Conservation (phyloP, 2,797 vertebrate species). For the Micropoecilia bifurca region DNA sequence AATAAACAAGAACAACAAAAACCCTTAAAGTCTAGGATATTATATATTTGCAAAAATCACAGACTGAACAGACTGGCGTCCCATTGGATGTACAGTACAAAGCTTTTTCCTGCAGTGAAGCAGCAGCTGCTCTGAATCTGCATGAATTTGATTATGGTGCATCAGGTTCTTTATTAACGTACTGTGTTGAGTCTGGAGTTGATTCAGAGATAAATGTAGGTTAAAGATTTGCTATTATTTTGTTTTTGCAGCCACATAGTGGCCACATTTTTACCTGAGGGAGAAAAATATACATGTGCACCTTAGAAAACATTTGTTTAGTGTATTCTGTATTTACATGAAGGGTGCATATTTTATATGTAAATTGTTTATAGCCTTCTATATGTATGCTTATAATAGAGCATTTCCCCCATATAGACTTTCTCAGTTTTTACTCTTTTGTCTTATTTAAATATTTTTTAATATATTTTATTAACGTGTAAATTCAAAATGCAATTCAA, state of each 20-base stretch:
- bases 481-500: too few relatives aligned
- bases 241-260: not conserved
- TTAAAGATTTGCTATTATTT: conserved; percentile 3
- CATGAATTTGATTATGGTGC: conserved; percentile 11
- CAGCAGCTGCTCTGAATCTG: conserved; percentile 12
- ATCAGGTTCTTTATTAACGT: not conserved
- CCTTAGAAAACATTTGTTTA: not conserved
- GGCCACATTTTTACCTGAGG: not conserved
- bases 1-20: not conserved
- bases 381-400: not conserved
- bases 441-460: too few relatives aligned
- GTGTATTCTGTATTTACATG: not conserved
- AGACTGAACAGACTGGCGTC: not conserved
- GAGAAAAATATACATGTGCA: not conserved
- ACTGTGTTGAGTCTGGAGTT: not conserved
- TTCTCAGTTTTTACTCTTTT: too few relatives aligned
- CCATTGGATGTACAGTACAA: not conserved
- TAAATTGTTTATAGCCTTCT: not conserved
- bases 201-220: conserved; percentile 12
- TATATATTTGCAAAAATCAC: not conserved
- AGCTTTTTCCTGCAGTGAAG: not conserved
- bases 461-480: too few relatives aligned
- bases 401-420: not conserved
- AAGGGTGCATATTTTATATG: not conserved
- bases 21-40: not conserved